These are phyloP conservation scores for Holacanthus passer DNA, from an alignment of 2,113 vertebrate genomes.

Conservation along the genomic window DNA sequence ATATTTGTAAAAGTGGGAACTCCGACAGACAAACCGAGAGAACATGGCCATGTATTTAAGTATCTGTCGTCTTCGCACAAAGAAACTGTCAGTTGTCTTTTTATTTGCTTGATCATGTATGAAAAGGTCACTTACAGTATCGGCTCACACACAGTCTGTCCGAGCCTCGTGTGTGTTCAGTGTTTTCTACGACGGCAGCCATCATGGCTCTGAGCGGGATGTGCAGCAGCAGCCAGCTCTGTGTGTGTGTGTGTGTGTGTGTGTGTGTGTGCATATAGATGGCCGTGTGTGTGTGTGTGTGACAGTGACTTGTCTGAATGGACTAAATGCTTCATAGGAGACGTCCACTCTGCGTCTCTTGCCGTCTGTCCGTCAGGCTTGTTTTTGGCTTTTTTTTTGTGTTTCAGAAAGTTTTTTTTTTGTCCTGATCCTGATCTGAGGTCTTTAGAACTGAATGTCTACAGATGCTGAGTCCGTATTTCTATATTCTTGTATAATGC, in stretches of 20 bases:
- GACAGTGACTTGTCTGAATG: slow-evolving; percentile 22
- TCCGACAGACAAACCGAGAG: too few relatives aligned
- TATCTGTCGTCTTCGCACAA: too few relatives aligned
- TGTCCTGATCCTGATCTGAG: not conserved
- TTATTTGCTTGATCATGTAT: too few relatives aligned
- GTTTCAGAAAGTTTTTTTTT: not conserved
- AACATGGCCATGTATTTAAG: too few relatives aligned
- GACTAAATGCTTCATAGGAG: slow-evolving; percentile 13
- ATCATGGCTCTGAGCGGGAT: too few relatives aligned
- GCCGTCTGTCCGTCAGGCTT: not conserved
- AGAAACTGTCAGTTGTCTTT: too few relatives aligned
- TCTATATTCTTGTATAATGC: not conserved
- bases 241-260: not conserved
- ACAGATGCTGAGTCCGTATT: not conserved
- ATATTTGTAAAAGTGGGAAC: too few relatives aligned
- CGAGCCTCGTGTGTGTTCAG: too few relatives aligned
- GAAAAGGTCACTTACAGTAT: too few relatives aligned
- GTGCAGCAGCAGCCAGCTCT: too few relatives aligned
- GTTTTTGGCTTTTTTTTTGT: not conserved
- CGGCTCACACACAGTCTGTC: too few relatives aligned
- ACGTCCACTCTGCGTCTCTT: not conserved
- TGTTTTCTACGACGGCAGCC: too few relatives aligned
- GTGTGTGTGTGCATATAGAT: not conserved
- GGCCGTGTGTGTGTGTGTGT: slow-evolving; percentile 16
- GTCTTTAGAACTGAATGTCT: not conserved